Evolutionary conservation across 2,888 invertebrate genomes (phyloP), one percentile per base, ranked within the genome.

Genomic region (Notocelia uddmanniana): DNA sequence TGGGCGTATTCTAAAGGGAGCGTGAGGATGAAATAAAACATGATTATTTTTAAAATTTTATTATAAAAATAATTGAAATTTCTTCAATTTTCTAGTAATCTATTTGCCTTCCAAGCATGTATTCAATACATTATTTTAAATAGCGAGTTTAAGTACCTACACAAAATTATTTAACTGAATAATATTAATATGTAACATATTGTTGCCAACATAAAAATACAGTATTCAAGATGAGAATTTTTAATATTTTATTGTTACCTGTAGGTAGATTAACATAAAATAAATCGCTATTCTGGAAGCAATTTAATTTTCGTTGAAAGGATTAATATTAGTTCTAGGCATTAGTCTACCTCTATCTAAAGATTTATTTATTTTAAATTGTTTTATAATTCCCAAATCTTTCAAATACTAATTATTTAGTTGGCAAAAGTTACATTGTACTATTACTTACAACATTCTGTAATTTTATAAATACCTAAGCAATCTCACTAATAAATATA

Each of bases 61-160:
- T 87, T 93, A 92, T 81, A 91, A 93, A 93, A 92, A 93, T 93
- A 93, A 85, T 90, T 88, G 85, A 92, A 91, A 79, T 86, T 87
- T 81, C 83, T 85, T 89, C 89, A 82, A 87, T 85, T 84, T 81
- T 34, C 72, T 72, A 72, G 67, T 62, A 37, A 55, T 26, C 68
- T 62, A 72, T 71, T 71, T 88, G 90, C 90, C 89, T 90, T 86
- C 81, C 74, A 92, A 92, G 91, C 90, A 84, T 82, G 84, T 58
- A 52, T 64, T 69, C 34, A 55, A 54, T 23, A 41, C 55, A 45
- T 55, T 62, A 23, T 54, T 60, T 45, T 15, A 48, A 54, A 60
- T 67, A 72, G 60, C 66, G 31, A 70, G 64, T 60, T 67, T 72
- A 57, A 68, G 23, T 26, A 45, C n/a, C 45, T 72, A 48, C 37